Evolutionary conservation across 2,113 vertebrate species (phyloP).

Genomic region (Protobothrops flavoviridis): DNA sequence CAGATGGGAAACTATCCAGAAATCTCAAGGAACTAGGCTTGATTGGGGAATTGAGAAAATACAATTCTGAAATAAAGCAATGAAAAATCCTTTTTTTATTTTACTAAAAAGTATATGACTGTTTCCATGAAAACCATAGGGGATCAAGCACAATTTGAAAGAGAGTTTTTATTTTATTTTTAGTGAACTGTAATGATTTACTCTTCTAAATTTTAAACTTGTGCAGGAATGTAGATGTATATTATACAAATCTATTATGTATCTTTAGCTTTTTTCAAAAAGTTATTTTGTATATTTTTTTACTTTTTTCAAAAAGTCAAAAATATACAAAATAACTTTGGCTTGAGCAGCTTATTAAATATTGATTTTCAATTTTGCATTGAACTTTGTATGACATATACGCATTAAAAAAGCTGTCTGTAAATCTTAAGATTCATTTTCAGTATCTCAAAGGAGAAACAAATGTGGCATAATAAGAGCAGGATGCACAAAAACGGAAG

Average conservation of each 20-base stretch:
- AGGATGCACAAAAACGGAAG: not conserved
- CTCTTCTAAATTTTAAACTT: not conserved
- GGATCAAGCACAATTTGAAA: not conserved
- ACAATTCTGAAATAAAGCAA: not conserved
- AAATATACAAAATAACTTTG: not conserved
- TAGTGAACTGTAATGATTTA: not conserved
- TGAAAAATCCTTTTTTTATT: not conserved
- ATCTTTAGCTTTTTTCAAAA: not conserved
- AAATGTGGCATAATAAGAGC: not conserved
- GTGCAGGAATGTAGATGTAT: not conserved
- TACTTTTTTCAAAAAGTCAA: not conserved
- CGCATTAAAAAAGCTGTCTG: not conserved
- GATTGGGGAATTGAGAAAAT: not conserved
- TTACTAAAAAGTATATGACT: not conserved
- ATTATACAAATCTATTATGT: not conserved
- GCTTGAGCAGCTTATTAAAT: not conserved
- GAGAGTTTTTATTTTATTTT: not conserved
- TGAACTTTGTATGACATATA: not conserved
- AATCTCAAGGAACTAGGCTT: not conserved
- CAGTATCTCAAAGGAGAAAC: not conserved
- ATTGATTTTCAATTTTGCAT: not conserved
- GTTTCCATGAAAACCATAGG: not conserved
- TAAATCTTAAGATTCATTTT: not conserved
- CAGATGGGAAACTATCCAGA: not conserved
- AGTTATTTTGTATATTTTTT: not conserved